These are phyloP conservation scores for Lottia scabra DNA, from an alignment of 2,888 invertebrate genomes.

Conservation along the genomic window DNA sequence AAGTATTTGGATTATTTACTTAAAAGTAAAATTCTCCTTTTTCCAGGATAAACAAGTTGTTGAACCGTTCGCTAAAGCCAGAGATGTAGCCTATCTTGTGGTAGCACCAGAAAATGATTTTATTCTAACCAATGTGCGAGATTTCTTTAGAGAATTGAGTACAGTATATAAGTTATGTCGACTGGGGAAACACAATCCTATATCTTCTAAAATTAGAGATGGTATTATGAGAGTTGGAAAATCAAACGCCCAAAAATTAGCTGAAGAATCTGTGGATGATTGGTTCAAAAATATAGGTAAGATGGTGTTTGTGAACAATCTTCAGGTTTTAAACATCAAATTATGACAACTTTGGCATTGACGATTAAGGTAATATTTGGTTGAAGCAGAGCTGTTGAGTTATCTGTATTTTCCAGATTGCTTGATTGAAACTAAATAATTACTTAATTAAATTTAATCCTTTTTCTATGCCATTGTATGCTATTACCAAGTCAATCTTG, in stretches of 20 bases:
- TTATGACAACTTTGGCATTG: too few relatives aligned
- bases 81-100: slow-evolving; percentile 95
- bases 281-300: slow-evolving; percentile 85
- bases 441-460: too few relatives aligned
- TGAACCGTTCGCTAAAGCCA: slow-evolving; percentile 94
- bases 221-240: slow-evolving; percentile 88
- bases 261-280: slow-evolving; percentile 80
- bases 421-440: too few relatives aligned
- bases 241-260: slow-evolving; percentile 74
- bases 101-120: slow-evolving; percentile 93
- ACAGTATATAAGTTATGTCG: slow-evolving; percentile 94
- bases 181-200: slow-evolving; percentile 92
- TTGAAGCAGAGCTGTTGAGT: too few relatives aligned
- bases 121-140: slow-evolving; percentile 80
- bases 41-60: slow-evolving; percentile 86
- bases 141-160: slow-evolving; percentile 93
- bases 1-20: too few relatives aligned
- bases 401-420: too few relatives aligned
- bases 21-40: slow-evolving; percentile 17
- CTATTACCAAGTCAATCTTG: too few relatives aligned
- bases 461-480: too few relatives aligned
- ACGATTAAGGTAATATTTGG: too few relatives aligned
- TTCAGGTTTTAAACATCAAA: too few relatives aligned
- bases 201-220: slow-evolving; percentile 84
- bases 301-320: slow-evolving; percentile 2